Conservation (phyloP, 1,140 invertebrate genomes). For the Scaptodrosophila lebanonensis region DNA sequence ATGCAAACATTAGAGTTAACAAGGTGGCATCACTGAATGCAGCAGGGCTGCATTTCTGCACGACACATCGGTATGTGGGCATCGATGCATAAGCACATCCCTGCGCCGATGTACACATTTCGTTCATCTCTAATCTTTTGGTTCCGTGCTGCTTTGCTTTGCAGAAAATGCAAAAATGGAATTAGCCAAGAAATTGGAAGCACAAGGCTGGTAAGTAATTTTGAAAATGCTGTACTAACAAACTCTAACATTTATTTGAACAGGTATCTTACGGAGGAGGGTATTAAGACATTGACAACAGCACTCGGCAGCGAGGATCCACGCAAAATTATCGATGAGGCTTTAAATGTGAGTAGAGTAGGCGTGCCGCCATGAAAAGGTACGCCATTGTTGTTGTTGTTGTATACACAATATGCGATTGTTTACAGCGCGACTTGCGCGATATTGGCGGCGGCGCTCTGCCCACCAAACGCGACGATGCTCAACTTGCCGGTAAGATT, state of each 20-base stretch:
- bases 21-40: too few relatives aligned
- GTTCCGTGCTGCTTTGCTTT: too few relatives aligned
- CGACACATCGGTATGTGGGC: too few relatives aligned
- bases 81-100: too few relatives aligned
- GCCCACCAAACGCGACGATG: slow-evolving; percentile 81
- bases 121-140: too few relatives aligned
- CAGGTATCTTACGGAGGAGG: slow-evolving; percentile 40
- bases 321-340: slow-evolving; percentile 54
- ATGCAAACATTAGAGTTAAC: too few relatives aligned
- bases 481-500: slow-evolving; percentile 81
- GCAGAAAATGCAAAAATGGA: slow-evolving; percentile 67
- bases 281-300: slow-evolving; percentile 35
- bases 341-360: slow-evolving; percentile 47
- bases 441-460: slow-evolving; percentile 83
- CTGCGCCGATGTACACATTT: too few relatives aligned
- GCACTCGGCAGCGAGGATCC: slow-evolving; percentile 30
- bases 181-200: slow-evolving; percentile 76
- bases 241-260: neutral
- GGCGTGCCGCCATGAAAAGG: slow-evolving; percentile 13
- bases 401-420: neutral
- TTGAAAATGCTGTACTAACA: neutral
- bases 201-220: slow-evolving; percentile 80
- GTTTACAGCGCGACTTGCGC: slow-evolving; percentile 86
- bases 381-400: slow-evolving; percentile 1
- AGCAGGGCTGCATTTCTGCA: too few relatives aligned